Evolutionary conservation across 2,888 invertebrate genomes (phyloP).

Genomic region (Notodonta ziczac): DNA sequence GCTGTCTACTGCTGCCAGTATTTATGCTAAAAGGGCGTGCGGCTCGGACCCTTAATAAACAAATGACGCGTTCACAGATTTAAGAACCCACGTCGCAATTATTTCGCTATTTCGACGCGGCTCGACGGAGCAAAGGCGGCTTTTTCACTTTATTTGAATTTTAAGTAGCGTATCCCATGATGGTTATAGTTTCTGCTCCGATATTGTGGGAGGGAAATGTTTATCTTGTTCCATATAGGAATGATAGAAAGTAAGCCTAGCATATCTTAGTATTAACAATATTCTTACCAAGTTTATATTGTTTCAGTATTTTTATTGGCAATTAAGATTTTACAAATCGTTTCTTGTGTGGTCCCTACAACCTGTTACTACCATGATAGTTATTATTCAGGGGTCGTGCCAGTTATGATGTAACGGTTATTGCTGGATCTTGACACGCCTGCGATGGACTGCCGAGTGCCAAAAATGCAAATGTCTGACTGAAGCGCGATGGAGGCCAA

Average conservation of each 20-base stretch:
- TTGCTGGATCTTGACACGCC: constrained; percentile 1
- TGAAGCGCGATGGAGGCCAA: neutral
- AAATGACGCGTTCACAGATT: constrained; percentile 74
- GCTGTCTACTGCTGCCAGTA: constrained; percentile 51
- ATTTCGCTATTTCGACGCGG: constrained; percentile 74
- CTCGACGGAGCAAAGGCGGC: constrained; percentile 54
- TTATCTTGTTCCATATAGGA: neutral
- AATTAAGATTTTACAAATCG: neutral
- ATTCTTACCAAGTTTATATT: neutral
- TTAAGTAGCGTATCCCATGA: constrained; percentile 50
- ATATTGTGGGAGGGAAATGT: constrained; percentile 1
- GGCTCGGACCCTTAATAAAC: constrained; percentile 73
- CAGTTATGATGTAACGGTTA: constrained; percentile 2
- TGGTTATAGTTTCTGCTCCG: constrained; percentile 24
- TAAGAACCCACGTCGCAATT: constrained; percentile 71
- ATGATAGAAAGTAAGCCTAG: neutral
- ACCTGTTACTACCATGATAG: neutral
- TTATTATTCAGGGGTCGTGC: constrained; percentile 1
- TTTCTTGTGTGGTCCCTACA: neutral
- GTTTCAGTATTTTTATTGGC: too few species aligned
- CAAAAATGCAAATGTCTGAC: constrained; percentile 2
- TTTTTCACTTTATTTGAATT: constrained; percentile 67
- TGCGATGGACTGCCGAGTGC: neutral
- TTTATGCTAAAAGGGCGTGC: constrained; percentile 74
- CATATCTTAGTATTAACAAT: neutral